Conservation (phyloP, 2,113 vertebrate species). For the Pachypanchax playfairii region DNA sequence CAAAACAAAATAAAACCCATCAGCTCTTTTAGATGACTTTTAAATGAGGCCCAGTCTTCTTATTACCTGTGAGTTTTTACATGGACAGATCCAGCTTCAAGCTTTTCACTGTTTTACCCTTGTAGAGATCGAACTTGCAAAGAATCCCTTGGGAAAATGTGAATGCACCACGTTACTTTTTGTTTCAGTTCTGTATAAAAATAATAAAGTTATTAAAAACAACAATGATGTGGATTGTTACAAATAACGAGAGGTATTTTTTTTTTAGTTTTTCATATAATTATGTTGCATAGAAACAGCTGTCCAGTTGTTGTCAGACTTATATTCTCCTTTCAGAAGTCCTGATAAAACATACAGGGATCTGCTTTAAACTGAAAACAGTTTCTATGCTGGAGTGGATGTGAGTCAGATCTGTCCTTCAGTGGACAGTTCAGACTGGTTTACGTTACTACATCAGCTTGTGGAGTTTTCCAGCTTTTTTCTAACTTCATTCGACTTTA, state of each 20-base stretch:
- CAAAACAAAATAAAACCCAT: slow-evolving; percentile 79
- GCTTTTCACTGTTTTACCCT: slow-evolving; percentile 91
- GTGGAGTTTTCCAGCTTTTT: no score
- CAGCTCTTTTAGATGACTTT: slow-evolving; percentile 90
- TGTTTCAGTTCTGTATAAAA: slow-evolving; percentile 96
- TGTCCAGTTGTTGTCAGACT: no score
- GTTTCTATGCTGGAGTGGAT: no score
- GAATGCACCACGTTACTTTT: slow-evolving; percentile 92
- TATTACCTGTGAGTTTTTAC: slow-evolving; percentile 88
- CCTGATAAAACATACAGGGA: no score
- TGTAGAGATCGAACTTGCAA: slow-evolving; percentile 90
- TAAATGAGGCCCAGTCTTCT: slow-evolving; percentile 86
- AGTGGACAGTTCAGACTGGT: neutral
- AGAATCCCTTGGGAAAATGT: slow-evolving; percentile 96
- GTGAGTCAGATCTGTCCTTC: neutral
- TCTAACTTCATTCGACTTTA: no score
- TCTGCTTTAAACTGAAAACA: no score
- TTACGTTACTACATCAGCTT: no score
- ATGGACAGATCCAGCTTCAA: slow-evolving; percentile 89
- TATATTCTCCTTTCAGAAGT: no score
- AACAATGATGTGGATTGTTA: slow-evolving; percentile 76
- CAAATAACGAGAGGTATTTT: slow-evolving; percentile 59
- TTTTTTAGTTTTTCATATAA: slow-evolving; percentile 48
- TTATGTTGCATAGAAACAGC: slow-evolving; percentile 1
- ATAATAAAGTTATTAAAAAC: slow-evolving; percentile 86